These are phyloP conservation scores for Strix occidentalis DNA, from an alignment of 2,797 vertebrate species.

Conservation along the genomic window DNA sequence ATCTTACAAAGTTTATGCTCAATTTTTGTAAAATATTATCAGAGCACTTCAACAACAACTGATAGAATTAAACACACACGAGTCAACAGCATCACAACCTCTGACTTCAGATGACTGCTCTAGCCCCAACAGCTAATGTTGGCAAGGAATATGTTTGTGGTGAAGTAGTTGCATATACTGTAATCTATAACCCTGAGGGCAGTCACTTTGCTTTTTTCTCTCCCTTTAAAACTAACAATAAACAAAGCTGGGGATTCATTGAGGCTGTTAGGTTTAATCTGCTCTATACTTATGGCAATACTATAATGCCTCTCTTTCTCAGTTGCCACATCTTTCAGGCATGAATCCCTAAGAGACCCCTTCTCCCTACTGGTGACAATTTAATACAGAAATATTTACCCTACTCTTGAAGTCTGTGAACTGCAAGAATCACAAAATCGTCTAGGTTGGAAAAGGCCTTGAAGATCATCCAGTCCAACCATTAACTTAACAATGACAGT, in stretches of 20 bases:
- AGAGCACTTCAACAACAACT: neutral
- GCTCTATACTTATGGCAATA: neutral
- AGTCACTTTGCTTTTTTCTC: neutral
- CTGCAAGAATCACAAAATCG: conserved; percentile 43
- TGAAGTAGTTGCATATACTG: neutral
- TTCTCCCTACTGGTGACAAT: conserved; percentile 26
- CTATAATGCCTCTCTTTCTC: neutral
- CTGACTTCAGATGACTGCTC: neutral
- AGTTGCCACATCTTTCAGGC: conserved; percentile 40
- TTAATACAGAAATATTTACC: conserved; percentile 74
- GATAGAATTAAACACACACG: neutral
- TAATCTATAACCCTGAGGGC: neutral
- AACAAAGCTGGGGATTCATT: neutral
- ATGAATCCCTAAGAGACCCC: conserved; percentile 34
- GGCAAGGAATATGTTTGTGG: neutral
- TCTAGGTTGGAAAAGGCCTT: too few relatives aligned
- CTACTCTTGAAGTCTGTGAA: conserved; percentile 42
- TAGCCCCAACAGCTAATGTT: neutral
- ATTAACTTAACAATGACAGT: too few relatives aligned
- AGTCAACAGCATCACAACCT: neutral
- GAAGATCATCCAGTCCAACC: too few relatives aligned
- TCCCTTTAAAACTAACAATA: neutral
- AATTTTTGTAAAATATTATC: neutral
- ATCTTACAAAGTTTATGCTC: neutral
- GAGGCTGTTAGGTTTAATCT: neutral